Conservation (phyloP, 64 coral and sea anemone genomes). For the Montipora capricornis region DNA sequence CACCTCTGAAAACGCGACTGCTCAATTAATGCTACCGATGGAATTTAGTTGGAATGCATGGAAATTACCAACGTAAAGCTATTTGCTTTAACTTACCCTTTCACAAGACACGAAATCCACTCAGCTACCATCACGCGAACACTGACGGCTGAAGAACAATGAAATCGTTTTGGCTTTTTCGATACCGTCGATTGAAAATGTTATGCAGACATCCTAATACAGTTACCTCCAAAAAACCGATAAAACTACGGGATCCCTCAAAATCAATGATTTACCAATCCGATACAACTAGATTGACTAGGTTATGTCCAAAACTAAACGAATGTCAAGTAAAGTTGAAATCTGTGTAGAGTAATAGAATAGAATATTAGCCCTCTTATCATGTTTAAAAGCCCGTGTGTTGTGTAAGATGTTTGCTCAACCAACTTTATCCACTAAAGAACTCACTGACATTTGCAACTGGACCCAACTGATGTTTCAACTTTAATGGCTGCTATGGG, state of each 20-base stretch:
- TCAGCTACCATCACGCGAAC: slow-evolving; percentile 58
- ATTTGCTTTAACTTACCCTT: slow-evolving; percentile 33
- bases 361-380: background rate
- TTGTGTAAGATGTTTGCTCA: background rate
- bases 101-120: slow-evolving; percentile 72
- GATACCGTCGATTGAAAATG: background rate
- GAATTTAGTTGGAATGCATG: background rate
- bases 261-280: slow-evolving; percentile 1
- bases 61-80: background rate
- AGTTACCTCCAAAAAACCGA: background rate
- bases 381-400: background rate
- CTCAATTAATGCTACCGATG: too few relatives aligned
- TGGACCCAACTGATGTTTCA: background rate
- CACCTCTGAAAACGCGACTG: too few relatives aligned
- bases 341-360: background rate
- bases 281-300: background rate
- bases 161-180: background rate
- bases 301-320: background rate
- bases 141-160: background rate
- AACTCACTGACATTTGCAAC: background rate
- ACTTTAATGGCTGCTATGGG: background rate
- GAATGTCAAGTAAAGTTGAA: background rate
- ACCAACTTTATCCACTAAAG: background rate
- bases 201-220: background rate
- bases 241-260: background rate